Base-by-base conservation (phyloP, 2,113 vertebrate species). In the Crypturellus undulatus region DNA sequence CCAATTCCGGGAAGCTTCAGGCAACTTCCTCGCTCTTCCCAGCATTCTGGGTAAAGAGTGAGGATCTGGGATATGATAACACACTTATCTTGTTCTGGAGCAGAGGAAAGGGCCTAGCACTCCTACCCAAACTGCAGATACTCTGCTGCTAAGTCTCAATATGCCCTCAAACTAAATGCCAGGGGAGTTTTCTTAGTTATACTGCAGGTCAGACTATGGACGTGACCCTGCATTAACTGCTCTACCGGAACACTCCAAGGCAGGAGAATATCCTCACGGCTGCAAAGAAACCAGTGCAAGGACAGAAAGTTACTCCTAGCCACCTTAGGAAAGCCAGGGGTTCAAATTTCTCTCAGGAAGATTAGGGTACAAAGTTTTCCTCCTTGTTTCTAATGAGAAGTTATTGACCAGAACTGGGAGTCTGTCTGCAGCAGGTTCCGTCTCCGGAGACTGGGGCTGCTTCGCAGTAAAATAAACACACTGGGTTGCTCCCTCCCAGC, bases 271-370 rank as follows among this genome's bases (percentile, higher is more conserved):
- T 36, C 67, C 60, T 32, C 26, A 1, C 17, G 38, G 18, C 67
- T 38, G 81, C 21, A 36, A 14, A 13, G 5, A 16, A 15, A 5
- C 22, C 5, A 24, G 42, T 51, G 45, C 47, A 56, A 13, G 16
- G 43, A 72, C 84, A 87, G 32, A 28, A 87, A 80, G 67, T 60
- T 68, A 68, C 79, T 24, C n/a, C 20, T 67, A 68, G 24, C 7
- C 45, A 5, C 1, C n/a, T 0, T 0, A 30, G 19, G 32, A 78
- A 92, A 64, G 52, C 36, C 56, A 79, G 22, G 12, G 28, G 17
- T 10, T 77, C 0, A 0, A 45, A 65, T 34, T 59, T 9, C 24
- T 20, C 54, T 64, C 26, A 60, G n/a, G 51, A 90, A 85, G 71
- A 94, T 18, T 1, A 68, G 34, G 47, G 25, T 32, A 42, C 22